Evolutionary conservation across 2,888 invertebrate genomes (phyloP), one percentile per base, ranked within the genome.

Genomic region (Electrophaes corylata): DNA sequence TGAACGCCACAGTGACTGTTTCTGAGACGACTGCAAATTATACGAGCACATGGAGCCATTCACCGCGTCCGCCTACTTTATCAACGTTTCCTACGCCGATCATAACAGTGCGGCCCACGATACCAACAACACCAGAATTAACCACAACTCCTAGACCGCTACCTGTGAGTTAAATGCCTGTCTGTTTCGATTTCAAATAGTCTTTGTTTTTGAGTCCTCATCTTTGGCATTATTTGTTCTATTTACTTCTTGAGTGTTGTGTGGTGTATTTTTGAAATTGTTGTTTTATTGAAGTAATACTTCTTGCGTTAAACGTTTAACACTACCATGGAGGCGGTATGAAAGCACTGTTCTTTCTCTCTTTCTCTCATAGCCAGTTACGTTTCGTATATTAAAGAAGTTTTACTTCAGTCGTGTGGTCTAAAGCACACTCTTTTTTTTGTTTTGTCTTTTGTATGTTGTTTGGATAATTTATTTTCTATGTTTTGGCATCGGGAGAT

Each of bases 91-190:
- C 41, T 12, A 33, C 41, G 8, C 33, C 54, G 12, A 37, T 55
- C 8, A 23, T 55, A 20, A 55, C 54, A 6, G 35, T 11, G 11
- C 5, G 29, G 2, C 41, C 41, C 35, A 48, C 47, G 6, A 26
- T 43, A n/a, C 48, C 55, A 14, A 19, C 54, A 10, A 46, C 37
- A 12, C 29, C 51, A 35, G 43, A 51, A 44, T 2, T 18, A 11
- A 43, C 43, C 3, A 55, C 55, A 3, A 11, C 23, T 8, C 26
- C 16, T 35, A 20, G n/a, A 23, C 54, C 54, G 2, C 1, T 14
- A 47, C 48, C 55, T 45, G 47, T 56, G 46, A 57, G 46, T 55
- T 26, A 4, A n/a, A 31, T 50, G 41, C 19, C 35, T 37, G 33
- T 39, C 26, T 43, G 16, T 46, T 37, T 29, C 10, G 35, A 23